phyloP scores from a whole-genome alignment of 2,797 vertebrate genomes.

The Leptoclinus maculatus region DNA sequence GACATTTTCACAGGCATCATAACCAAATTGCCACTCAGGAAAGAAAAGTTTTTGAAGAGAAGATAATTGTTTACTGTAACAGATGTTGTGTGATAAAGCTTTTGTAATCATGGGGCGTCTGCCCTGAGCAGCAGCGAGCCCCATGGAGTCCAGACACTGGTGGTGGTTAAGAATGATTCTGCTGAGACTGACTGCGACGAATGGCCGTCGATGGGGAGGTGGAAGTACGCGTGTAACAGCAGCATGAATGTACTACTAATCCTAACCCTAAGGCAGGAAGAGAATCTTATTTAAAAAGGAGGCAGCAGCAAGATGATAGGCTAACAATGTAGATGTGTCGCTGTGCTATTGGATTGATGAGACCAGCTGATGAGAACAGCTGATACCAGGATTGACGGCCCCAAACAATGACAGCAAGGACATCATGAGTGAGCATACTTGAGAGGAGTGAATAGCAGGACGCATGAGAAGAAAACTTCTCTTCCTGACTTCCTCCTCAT shows the following conservation, averaged over 20 bases:
- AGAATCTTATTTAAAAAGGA: neutral
- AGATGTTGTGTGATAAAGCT: neutral
- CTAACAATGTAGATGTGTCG: neutral
- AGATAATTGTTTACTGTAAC: neutral
- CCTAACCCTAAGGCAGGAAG: neutral
- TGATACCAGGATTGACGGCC: neutral
- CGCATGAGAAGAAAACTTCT: neutral
- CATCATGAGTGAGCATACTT: neutral
- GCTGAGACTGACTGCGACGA: neutral
- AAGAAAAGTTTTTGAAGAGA: neutral
- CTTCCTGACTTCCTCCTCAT: neutral
- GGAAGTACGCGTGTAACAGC: neutral
- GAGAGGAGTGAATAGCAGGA: neutral
- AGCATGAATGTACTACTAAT: neutral
- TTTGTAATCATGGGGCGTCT: neutral
- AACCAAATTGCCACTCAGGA: neutral
- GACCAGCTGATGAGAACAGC: neutral
- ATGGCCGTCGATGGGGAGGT: neutral
- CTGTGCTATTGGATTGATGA: neutral
- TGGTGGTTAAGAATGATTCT: neutral
- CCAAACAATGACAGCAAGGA: neutral
- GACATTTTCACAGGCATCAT: neutral
- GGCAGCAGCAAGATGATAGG: neutral
- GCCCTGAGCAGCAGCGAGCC: no score
- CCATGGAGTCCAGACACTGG: neutral